phyloP scores from a whole-genome alignment of 2,797 vertebrate genomes.

The Acestrorhynchus altus region DNA sequence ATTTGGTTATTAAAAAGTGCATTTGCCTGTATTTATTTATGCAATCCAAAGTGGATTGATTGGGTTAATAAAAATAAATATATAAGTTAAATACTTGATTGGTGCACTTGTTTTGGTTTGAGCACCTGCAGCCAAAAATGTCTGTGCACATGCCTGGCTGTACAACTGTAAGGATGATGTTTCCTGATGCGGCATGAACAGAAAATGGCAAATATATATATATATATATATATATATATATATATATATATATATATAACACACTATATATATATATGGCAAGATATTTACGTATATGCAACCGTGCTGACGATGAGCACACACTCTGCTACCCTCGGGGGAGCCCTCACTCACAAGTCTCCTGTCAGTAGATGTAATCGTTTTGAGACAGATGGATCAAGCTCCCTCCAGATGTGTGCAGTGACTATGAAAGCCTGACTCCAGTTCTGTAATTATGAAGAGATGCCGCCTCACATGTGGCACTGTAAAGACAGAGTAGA shows the following conservation, averaged over 20 bases:
- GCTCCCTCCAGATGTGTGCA: conserved; percentile 58
- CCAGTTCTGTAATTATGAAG: conserved; percentile 62
- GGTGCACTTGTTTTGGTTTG: too few species aligned
- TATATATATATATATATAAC: too few species aligned
- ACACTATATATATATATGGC: too few species aligned
- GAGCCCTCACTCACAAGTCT: conserved; percentile 38
- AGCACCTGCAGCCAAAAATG: too few species aligned
- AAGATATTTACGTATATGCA: conserved; percentile 32
- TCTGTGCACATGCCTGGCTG: background rate
- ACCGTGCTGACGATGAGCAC: conserved; percentile 6
- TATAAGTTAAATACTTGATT: too few species aligned
- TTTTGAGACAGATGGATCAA: conserved; percentile 48
- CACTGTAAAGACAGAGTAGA: conserved; percentile 43
- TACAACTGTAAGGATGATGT: conserved; percentile 4
- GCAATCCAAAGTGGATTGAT: too few species aligned
- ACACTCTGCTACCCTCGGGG: conserved; percentile 21
- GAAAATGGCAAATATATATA: conserved; percentile 40
- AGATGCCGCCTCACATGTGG: conserved; percentile 59
- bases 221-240: too few species aligned
- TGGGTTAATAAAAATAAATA: too few species aligned
- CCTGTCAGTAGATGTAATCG: conserved; percentile 48
- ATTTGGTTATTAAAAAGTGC: too few species aligned
- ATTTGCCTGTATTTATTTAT: too few species aligned
- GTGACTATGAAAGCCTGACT: conserved; percentile 38
- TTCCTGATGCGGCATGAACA: conserved; percentile 18